Base-by-base conservation (phyloP, 2,113 vertebrate genomes). In the Fregetta grallaria region DNA sequence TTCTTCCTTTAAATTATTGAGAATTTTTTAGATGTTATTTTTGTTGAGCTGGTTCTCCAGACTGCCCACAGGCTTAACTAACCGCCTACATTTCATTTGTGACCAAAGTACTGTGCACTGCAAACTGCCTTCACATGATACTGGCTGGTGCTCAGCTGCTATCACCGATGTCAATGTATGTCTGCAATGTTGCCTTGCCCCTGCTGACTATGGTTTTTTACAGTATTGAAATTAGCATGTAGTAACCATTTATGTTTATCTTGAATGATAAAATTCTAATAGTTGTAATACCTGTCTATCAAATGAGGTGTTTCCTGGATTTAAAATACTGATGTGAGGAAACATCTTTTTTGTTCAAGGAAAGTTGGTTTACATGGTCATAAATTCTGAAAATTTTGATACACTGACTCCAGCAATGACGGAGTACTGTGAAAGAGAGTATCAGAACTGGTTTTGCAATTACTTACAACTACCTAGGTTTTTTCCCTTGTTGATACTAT, bases 91-190 rank as follows among this genome's bases (percentile, higher is more conserved):
- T 68, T 45, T 93, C 27, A 16, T 78, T 50, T 85, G 34, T 90
- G 73, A 68, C 55, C 1, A 0, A 55, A 74, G n/a, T 58, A 36
- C 81, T 1, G 0, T 1, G 5, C 25, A 1, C 36, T 79, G 49
- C 55, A 52, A 34, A 17, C 14, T 73, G n/a, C 82, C 66, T 76
- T 88, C 27, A 19, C 17, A 1, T 67, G 30, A 36, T 61, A 13
- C 14, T 70, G 36, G 34, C 52, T 85, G 30, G 34, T 78, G 40
- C 80, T 78, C 52, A 82, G 38, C 44, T 55, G 52, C 56, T 44
- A 9, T 44, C 61, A 52, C 73, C 0, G 0, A 7, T 85, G 47
- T 55, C 44, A 30, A 1, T 42, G 26, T 62, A 8, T 4, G 29
- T 47, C 44, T 92, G 26, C 9, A 21, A 4, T 53, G n/a, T n/a